These are phyloP conservation scores for Choristoneura fumiferana DNA, from an alignment of 1,140 invertebrate genomes.

Conservation along the genomic window DNA sequence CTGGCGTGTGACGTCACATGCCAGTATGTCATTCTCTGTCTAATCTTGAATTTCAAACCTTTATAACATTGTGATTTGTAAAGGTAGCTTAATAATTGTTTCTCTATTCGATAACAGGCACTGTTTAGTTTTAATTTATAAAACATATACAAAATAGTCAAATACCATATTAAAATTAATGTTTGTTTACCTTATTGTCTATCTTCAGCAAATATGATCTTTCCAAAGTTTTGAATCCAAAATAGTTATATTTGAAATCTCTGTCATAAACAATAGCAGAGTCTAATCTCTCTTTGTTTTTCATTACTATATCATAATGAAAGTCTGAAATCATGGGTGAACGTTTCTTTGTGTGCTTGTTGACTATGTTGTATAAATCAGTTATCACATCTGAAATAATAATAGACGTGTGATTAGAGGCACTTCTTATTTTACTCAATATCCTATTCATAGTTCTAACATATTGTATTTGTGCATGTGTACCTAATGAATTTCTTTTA, in stretches of 20 bases:
- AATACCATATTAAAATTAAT: slow-evolving; percentile 11
- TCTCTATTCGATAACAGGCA: too few relatives aligned
- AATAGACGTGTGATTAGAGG: not conserved
- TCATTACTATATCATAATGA: slow-evolving; percentile 91
- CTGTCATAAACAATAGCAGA: slow-evolving; percentile 98
- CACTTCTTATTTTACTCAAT: too few relatives aligned
- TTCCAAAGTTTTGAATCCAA: slow-evolving; percentile 99
- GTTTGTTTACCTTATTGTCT: slow-evolving; percentile 85
- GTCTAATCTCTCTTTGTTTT: slow-evolving; percentile 93
- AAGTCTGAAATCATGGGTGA: slow-evolving; percentile 93
- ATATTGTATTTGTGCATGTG: too few relatives aligned
- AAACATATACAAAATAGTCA: too few relatives aligned
- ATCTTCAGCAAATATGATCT: slow-evolving; percentile 97
- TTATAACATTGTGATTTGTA: too few relatives aligned
- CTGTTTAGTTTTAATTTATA: too few relatives aligned
- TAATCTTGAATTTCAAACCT: too few relatives aligned
- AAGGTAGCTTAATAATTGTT: too few relatives aligned
- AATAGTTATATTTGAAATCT: slow-evolving; percentile 98
- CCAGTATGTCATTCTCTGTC: too few relatives aligned
- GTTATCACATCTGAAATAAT: slow-evolving; percentile 91
- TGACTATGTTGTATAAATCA: slow-evolving; percentile 89
- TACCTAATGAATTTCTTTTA: too few relatives aligned
- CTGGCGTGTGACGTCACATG: too few relatives aligned
- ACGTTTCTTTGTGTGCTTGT: slow-evolving; percentile 84
- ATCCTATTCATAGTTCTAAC: too few relatives aligned